phyloP scores from a whole-genome alignment of 2,113 vertebrate species.

The Panthera tigris region DNA sequence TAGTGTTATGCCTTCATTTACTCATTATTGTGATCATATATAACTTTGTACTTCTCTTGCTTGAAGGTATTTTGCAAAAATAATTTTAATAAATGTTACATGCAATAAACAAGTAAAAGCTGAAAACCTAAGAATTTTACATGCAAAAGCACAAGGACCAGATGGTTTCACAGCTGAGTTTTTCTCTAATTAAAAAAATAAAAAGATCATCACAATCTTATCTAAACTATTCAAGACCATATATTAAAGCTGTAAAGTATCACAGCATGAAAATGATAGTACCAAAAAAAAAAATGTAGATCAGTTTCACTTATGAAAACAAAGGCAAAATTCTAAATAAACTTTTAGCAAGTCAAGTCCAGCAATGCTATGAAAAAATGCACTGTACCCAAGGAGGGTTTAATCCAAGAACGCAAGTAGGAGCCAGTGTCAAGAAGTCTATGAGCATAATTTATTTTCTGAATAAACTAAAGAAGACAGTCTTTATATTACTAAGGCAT shows the following conservation, averaged over 20 bases:
- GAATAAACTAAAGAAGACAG: neutral
- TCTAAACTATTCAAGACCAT: neutral
- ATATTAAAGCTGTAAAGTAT: neutral
- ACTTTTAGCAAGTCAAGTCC: neutral
- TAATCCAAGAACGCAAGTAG: neutral
- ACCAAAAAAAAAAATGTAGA: neutral
- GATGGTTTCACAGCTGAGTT: constrained; percentile 44
- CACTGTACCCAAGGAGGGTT: neutral
- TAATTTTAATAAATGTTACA: constrained; percentile 33
- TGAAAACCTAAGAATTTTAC: constrained; percentile 35
- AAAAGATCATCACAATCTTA: constrained; percentile 14
- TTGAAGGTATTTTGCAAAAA: neutral
- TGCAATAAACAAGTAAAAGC: neutral
- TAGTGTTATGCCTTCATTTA: neutral
- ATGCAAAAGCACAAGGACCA: constrained; percentile 18
- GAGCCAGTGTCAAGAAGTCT: neutral
- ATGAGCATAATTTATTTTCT: neutral
- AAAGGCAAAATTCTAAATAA: neutral
- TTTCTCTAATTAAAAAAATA: constrained; percentile 58
- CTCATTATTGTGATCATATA: neutral
- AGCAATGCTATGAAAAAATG: neutral
- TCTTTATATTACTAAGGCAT: neutral
- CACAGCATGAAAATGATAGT: neutral
- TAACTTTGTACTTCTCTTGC: constrained; percentile 24
- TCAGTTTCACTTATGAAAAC: neutral